phyloP scores from a whole-genome alignment of 1,140 invertebrate species.

The Lordiphosa stackelbergi region DNA sequence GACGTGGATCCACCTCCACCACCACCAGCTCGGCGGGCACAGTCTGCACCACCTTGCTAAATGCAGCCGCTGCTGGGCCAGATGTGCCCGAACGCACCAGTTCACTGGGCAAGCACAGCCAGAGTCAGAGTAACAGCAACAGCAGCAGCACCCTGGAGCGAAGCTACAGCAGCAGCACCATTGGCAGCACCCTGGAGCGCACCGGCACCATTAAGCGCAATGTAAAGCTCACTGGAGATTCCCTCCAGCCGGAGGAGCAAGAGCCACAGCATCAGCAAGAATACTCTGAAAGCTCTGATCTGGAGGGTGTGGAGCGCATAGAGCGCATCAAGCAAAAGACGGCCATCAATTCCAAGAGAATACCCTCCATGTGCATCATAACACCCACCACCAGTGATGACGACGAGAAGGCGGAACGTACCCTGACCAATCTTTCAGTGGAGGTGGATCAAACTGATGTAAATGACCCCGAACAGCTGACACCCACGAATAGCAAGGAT shows the following conservation, averaged over 20 bases:
- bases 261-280: slow-evolving; percentile 76
- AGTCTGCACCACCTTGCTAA: slow-evolving; percentile 87
- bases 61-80: slow-evolving; percentile 77
- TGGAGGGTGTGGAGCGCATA: slow-evolving; percentile 89
- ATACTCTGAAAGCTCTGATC: slow-evolving; percentile 88
- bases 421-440: slow-evolving; percentile 55
- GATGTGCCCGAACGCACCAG: slow-evolving; percentile 87
- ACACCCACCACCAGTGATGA: slow-evolving; percentile 92
- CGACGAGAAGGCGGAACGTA: slow-evolving; percentile 80
- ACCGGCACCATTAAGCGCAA: slow-evolving; percentile 79
- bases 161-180: slow-evolving; percentile 79
- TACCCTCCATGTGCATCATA: slow-evolving; percentile 95
- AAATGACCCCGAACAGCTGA: slow-evolving; percentile 38
- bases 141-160: slow-evolving; percentile 80
- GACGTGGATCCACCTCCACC: slow-evolving; percentile 91
- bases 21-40: slow-evolving; percentile 93
- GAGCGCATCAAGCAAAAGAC: slow-evolving; percentile 91
- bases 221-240: slow-evolving; percentile 36
- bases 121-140: slow-evolving; percentile 76
- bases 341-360: slow-evolving; percentile 89
- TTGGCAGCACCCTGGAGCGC: slow-evolving; percentile 78
- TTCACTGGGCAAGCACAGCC: slow-evolving; percentile 80
- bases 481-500: slow-evolving; percentile 66
- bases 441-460: slow-evolving; percentile 41
- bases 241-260: slow-evolving; percentile 22